Percentiles rank a stretch among this genome's conserved stretches.
phyloP scores from a whole-genome alignment of 2,113 vertebrate species.

The Tragulus kanchil region DNA sequence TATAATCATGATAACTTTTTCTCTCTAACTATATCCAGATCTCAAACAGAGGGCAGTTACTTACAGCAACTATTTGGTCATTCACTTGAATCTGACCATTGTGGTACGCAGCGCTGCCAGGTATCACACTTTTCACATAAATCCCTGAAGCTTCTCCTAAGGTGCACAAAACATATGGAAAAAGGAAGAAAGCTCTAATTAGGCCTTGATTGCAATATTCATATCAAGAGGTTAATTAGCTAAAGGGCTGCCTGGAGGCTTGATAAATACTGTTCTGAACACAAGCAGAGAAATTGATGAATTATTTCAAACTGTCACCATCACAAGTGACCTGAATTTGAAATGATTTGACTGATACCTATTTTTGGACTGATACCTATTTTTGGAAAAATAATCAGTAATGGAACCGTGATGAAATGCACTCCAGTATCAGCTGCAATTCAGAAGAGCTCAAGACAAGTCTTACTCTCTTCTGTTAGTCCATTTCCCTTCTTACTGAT shows the following conservation, averaged over 20 bases:
- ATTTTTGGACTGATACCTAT: slow-evolving; percentile 62
- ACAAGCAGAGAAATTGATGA: slow-evolving; percentile 73
- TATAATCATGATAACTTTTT: neutral
- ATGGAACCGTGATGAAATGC: slow-evolving; percentile 27
- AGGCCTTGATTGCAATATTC: slow-evolving; percentile 65
- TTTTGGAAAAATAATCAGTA: slow-evolving; percentile 66
- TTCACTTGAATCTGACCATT: slow-evolving; percentile 91
- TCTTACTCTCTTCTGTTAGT: neutral
- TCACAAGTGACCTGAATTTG: slow-evolving; percentile 66
- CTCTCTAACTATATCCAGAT: neutral
- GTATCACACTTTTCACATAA: slow-evolving; percentile 93
- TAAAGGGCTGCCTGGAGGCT: slow-evolving; percentile 66
- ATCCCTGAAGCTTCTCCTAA: slow-evolving; percentile 91
- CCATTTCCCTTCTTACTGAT: neutral
- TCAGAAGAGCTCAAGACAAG: neutral
- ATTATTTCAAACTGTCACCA: slow-evolving; percentile 74
- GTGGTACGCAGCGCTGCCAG: slow-evolving; percentile 93
- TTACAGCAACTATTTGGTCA: slow-evolving; percentile 94
- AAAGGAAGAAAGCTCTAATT: slow-evolving; percentile 61
- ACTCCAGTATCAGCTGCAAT: neutral
- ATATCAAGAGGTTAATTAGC: slow-evolving; percentile 74
- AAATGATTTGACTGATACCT: slow-evolving; percentile 68
- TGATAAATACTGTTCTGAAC: slow-evolving; percentile 74
- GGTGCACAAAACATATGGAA: slow-evolving; percentile 39
- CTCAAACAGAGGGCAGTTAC: slow-evolving; percentile 68